Evolutionary conservation across 2,113 vertebrate genomes (phyloP).

Genomic region (Hypomesus transpacificus): DNA sequence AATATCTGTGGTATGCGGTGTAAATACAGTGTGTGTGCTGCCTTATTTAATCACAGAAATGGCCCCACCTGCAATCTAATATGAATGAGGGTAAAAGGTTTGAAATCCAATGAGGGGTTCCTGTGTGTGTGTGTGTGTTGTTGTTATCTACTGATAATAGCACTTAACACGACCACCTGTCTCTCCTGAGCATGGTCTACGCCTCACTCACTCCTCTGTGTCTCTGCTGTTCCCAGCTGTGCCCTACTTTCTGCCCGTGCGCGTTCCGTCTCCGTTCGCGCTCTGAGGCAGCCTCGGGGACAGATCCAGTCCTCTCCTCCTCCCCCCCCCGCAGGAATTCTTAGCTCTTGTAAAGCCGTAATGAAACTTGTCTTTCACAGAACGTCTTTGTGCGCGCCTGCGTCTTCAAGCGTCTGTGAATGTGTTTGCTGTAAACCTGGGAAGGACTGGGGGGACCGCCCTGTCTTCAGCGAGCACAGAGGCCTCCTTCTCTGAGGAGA

Average conservation of each 20-base stretch:
- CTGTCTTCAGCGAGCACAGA: background rate
- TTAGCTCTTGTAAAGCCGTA: conserved; percentile 22
- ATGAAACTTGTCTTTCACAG: background rate
- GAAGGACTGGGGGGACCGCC: conserved; percentile 11
- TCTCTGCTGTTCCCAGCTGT: conserved; percentile 51
- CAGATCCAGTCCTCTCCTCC: conserved; percentile 28
- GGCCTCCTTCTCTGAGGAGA: background rate
- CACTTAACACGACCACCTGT: conserved; percentile 32
- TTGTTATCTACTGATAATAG: background rate
- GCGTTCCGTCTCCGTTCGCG: background rate
- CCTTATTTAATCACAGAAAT: conserved; percentile 7
- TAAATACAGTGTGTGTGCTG: conserved; percentile 19
- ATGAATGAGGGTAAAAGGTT: conserved; percentile 10
- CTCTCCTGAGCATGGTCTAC: conserved; percentile 41
- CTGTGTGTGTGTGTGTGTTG: background rate
- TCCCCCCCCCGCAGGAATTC: conserved; percentile 37
- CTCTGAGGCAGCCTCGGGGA: background rate
- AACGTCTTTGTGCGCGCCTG: conserved; percentile 2
- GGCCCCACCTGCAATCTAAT: background rate
- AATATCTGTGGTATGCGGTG: conserved; percentile 18
- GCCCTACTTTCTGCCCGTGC: conserved; percentile 53
- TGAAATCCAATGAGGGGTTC: background rate
- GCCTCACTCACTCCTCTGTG: conserved; percentile 29
- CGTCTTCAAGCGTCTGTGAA: conserved; percentile 2
- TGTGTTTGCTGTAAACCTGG: conserved; percentile 13